These are phyloP conservation scores for Conomelus anceps DNA, from an alignment of 2,888 invertebrate species.

Conservation along the genomic window DNA sequence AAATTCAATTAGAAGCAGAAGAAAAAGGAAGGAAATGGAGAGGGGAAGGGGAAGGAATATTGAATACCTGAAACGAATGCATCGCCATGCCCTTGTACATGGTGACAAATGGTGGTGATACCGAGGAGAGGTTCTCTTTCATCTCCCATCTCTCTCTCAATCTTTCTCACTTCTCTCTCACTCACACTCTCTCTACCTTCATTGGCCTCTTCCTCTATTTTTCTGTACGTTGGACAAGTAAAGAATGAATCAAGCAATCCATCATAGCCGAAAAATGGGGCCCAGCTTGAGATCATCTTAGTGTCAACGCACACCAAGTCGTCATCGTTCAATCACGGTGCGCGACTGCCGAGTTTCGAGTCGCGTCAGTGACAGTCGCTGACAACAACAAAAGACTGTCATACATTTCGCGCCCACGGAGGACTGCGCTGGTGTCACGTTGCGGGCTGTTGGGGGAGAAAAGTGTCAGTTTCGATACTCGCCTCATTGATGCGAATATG, in stretches of 20 bases:
- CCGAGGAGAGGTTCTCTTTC: background rate
- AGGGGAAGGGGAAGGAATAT: background rate
- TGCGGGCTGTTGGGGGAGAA: background rate
- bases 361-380: background rate
- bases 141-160: background rate
- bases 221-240: background rate
- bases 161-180: background rate
- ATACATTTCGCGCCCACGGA: background rate
- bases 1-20: background rate
- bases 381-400: background rate
- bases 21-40: background rate
- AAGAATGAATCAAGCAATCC: background rate
- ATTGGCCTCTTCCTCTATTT: background rate
- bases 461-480: background rate
- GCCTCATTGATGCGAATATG: background rate
- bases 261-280: background rate
- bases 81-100: background rate
- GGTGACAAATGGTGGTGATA: background rate
- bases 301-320: background rate
- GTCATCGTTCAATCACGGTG: background rate
- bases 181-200: background rate
- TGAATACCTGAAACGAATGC: background rate
- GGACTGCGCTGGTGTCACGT: background rate
- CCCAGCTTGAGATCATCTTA: background rate
- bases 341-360: background rate